Evolutionary conservation across 2,113 vertebrate genomes (phyloP).

Genomic region (Eublepharis macularius): DNA sequence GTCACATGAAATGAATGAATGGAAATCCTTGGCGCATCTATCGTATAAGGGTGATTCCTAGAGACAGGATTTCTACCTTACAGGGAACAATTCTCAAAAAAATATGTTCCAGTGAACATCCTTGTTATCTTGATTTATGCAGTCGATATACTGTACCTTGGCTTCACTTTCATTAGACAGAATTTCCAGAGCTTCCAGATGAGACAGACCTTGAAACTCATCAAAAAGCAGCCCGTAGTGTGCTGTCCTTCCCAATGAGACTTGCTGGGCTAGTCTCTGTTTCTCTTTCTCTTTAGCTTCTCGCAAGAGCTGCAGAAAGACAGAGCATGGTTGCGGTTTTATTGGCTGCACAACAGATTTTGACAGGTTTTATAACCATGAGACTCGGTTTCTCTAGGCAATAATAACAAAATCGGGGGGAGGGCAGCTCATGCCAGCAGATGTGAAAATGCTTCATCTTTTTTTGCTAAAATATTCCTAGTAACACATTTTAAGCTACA

Average conservation of each 20-base stretch:
- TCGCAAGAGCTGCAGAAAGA: slow-evolving; percentile 85
- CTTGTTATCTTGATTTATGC: slow-evolving; percentile 5
- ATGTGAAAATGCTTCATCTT: slow-evolving; percentile 29
- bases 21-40: background rate
- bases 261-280: slow-evolving; percentile 84
- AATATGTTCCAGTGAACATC: background rate
- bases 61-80: background rate
- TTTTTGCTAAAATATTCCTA: slow-evolving; percentile 33
- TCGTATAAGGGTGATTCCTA: background rate
- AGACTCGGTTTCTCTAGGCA: background rate
- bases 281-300: slow-evolving; percentile 98
- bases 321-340: slow-evolving; percentile 16
- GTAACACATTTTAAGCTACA: slow-evolving; percentile 37
- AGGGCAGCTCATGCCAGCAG: slow-evolving; percentile 23
- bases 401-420: background rate
- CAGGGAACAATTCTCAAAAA: background rate
- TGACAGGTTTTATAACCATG: slow-evolving; percentile 31
- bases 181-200: slow-evolving; percentile 98
- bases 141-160: slow-evolving; percentile 77
- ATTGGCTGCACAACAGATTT: slow-evolving; percentile 7
- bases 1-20: background rate
- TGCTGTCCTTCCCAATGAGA: slow-evolving; percentile 84
- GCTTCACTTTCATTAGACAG: slow-evolving; percentile 95
- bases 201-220: slow-evolving; percentile 95
- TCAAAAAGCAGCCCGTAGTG: slow-evolving; percentile 97